Evolutionary conservation across 1,140 invertebrate species (phyloP), one percentile per base, ranked within the genome.

Genomic region (Patella vulgata): DNA sequence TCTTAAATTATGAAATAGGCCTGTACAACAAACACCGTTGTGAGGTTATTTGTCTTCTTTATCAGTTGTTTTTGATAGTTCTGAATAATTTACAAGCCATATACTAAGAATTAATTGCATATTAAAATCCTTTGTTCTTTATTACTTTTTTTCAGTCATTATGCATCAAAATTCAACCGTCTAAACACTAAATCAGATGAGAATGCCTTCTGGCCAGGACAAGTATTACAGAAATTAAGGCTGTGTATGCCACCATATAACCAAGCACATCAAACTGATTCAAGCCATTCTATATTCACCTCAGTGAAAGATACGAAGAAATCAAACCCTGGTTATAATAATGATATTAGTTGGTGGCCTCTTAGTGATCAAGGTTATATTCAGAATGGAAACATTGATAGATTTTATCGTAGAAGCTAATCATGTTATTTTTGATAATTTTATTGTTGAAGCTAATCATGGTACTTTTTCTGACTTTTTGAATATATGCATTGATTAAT

Each of bases 151-250:
- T 36, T 36, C 33, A 36, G 33, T 36, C 5, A 36, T 8, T 14
- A 36, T 36, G 33, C 33, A 5, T 5, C 6, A 5, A 36, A 36
- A 36, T 36, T 8, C 14, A 5, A 14, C 33, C 33, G 14, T 36
- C 33, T 8, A 5, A 36, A 36, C 33, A 36, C 6, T 8, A 36
- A 46, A 17, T 47, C 64, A 17, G 64, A 80, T 47, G 33, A 44
- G 4, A 74, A 76, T 42, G 72, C 75, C 3, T 79, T 77, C 65
- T 83, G 81, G 81, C 79, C 81, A 17, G 81, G 80, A 25, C 71
- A 79, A 43, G 61, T 83, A 25, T 70, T 81, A 50, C 72, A 82
- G 60, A 83, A 81, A 59, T 47, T 83, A 0, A 59, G 72, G 23
- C 61, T 83, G 3, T 78, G 70, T 56, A 76, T 82, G 74, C 70